Conservation (phyloP, 2,888 invertebrate genomes). For the Andrena marginata region DNA sequence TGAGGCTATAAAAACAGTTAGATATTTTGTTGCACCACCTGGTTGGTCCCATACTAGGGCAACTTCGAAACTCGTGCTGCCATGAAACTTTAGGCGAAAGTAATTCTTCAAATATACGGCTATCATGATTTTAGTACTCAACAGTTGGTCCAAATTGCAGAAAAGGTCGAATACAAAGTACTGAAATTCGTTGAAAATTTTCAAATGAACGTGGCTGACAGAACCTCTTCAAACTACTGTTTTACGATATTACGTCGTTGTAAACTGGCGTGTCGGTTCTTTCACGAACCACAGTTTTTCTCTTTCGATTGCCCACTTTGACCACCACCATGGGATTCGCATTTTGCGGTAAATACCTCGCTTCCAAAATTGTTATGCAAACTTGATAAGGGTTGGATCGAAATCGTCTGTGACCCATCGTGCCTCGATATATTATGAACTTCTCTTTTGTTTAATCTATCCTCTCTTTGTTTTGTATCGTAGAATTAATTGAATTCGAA, state of each 20-base stretch:
- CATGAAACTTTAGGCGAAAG: constrained; percentile 83
- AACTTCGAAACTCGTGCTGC: constrained; percentile 88
- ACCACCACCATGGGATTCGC: constrained; percentile 88
- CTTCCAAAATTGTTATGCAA: constrained; percentile 89
- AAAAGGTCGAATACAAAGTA: constrained; percentile 90
- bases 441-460: constrained; percentile 47
- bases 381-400: constrained; percentile 85
- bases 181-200: constrained; percentile 83
- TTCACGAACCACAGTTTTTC: constrained; percentile 87
- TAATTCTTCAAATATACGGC: constrained; percentile 85
- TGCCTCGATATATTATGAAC: constrained; percentile 29
- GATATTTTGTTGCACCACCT: constrained; percentile 82
- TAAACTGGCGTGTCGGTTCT: constrained; percentile 89
- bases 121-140: constrained; percentile 87
- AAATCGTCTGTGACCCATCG: constrained; percentile 56
- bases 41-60: constrained; percentile 91
- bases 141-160: constrained; percentile 86
- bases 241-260: constrained; percentile 87
- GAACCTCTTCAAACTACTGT: background rate
- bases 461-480: constrained; percentile 25
- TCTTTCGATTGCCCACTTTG: constrained; percentile 87
- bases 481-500: too few species aligned
- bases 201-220: background rate
- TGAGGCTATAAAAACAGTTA: background rate
- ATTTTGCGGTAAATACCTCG: constrained; percentile 86